These are phyloP conservation scores for Lordiphosa mommai DNA, from an alignment of 1,140 invertebrate genomes.

Conservation along the genomic window DNA sequence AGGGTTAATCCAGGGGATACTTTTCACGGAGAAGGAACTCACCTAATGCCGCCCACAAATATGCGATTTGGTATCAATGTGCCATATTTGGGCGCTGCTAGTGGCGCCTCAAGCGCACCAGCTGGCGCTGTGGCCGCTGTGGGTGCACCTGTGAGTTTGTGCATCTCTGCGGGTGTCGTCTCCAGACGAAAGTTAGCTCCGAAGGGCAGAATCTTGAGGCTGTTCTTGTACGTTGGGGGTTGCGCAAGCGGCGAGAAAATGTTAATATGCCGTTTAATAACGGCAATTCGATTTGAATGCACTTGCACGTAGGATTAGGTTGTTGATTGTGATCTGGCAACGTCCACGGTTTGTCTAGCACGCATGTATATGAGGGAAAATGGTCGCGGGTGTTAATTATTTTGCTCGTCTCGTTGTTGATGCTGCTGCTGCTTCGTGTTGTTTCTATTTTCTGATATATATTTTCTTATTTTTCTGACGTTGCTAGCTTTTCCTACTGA, in stretches of 20 bases:
- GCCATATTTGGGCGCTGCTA: slow-evolving; percentile 86
- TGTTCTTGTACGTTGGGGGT: slow-evolving; percentile 38
- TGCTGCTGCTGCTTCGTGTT: neutral
- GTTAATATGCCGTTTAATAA: neutral
- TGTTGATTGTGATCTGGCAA: too few species aligned
- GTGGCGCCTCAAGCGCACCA: slow-evolving; percentile 79
- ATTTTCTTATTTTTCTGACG: neutral
- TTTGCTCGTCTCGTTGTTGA: too few species aligned
- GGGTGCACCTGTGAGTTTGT: slow-evolving; percentile 71
- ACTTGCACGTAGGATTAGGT: too few species aligned
- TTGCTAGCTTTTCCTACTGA: neutral
- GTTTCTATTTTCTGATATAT: neutral
- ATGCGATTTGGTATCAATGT: slow-evolving; percentile 95
- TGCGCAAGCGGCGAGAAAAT: slow-evolving; percentile 27
- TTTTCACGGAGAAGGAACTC: slow-evolving; percentile 20
- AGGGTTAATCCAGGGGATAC: too few species aligned
- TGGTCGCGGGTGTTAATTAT: too few species aligned
- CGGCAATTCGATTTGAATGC: too few species aligned
- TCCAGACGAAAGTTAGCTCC: slow-evolving; percentile 77
- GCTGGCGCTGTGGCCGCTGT: slow-evolving; percentile 57
- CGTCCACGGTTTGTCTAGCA: too few species aligned
- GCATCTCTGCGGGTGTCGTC: slow-evolving; percentile 74
- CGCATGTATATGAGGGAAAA: too few species aligned
- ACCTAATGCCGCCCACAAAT: slow-evolving; percentile 83
- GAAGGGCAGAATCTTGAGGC: slow-evolving; percentile 78